These are phyloP conservation scores for Sepioteuthis lessoniana DNA, from an alignment of 2,888 invertebrate genomes.

Conservation along the genomic window DNA sequence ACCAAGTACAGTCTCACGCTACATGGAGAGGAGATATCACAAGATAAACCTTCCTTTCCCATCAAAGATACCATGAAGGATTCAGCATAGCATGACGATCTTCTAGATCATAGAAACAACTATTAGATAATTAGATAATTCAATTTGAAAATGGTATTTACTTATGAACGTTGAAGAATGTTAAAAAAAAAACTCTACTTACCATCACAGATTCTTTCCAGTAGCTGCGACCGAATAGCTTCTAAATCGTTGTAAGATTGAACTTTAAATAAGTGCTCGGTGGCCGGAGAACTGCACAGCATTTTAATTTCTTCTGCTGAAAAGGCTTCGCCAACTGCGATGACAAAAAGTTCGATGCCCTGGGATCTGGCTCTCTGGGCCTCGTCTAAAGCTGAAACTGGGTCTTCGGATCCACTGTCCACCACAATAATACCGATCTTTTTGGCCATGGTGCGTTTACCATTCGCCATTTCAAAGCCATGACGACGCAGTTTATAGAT, in stretches of 20 bases:
- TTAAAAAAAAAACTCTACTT: slow-evolving; percentile 50
- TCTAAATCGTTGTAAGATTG: slow-evolving; percentile 61
- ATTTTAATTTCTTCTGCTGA: slow-evolving; percentile 63
- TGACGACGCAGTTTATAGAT: slow-evolving; percentile 57
- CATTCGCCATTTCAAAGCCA: slow-evolving; percentile 57
- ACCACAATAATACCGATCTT: slow-evolving; percentile 66
- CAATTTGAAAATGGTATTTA: neutral
- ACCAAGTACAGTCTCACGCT: no score
- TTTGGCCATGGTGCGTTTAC: slow-evolving; percentile 62
- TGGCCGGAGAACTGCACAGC: slow-evolving; percentile 66
- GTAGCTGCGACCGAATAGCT: slow-evolving; percentile 59
- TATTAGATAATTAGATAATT: no score
- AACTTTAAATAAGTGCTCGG: slow-evolving; percentile 66
- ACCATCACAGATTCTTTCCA: slow-evolving; percentile 68
- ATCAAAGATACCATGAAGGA: no score
- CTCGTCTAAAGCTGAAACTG: slow-evolving; percentile 62
- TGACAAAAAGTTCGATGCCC: slow-evolving; percentile 65
- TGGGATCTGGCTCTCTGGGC: slow-evolving; percentile 62
- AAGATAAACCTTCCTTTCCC: no score
- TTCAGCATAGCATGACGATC: no score
- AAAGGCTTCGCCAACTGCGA: slow-evolving; percentile 60
- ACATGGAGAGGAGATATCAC: no score
- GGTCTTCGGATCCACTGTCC: slow-evolving; percentile 64
- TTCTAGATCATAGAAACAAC: no score
- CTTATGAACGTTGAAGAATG: neutral